Conservation (phyloP, 37 sponge, comb jelly and placozoan species). For the Aplysina aerophoba region DNA sequence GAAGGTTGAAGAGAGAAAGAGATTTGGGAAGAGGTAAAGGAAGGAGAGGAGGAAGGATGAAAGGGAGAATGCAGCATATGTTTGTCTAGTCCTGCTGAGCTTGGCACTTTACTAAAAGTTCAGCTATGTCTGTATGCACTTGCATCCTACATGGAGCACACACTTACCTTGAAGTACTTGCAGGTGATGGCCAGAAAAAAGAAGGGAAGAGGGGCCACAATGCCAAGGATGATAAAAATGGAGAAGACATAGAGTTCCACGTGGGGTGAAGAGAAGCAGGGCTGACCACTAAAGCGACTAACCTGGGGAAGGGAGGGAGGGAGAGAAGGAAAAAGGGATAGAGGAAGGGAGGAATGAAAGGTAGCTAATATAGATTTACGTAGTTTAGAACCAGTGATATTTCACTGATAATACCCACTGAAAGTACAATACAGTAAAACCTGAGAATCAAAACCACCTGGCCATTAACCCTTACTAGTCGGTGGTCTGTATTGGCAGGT, state of each 20-base stretch:
- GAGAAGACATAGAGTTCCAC: not conserved
- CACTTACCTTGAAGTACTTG: constrained; percentile 36
- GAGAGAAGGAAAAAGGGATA: not conserved
- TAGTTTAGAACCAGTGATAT: too few species aligned
- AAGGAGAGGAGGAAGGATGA: too few species aligned
- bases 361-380: too few species aligned
- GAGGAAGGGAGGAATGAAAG: not conserved
- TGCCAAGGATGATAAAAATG: not conserved
- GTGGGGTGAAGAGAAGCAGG: constrained; percentile 7
- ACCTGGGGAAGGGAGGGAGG: not conserved
- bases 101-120: not conserved
- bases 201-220: not conserved
- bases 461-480: too few species aligned
- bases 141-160: too few species aligned
- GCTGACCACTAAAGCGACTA: not conserved
- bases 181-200: not conserved
- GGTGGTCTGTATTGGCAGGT: too few species aligned
- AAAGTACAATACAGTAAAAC: too few species aligned
- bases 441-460: too few species aligned
- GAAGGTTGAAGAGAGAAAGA: too few species aligned
- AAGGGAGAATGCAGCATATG: not conserved
- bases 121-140: too few species aligned
- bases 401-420: too few species aligned
- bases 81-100: not conserved
- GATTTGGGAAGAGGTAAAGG: too few species aligned